Conservation (phyloP, 2,113 vertebrate genomes). For the Bubo scandiacus region DNA sequence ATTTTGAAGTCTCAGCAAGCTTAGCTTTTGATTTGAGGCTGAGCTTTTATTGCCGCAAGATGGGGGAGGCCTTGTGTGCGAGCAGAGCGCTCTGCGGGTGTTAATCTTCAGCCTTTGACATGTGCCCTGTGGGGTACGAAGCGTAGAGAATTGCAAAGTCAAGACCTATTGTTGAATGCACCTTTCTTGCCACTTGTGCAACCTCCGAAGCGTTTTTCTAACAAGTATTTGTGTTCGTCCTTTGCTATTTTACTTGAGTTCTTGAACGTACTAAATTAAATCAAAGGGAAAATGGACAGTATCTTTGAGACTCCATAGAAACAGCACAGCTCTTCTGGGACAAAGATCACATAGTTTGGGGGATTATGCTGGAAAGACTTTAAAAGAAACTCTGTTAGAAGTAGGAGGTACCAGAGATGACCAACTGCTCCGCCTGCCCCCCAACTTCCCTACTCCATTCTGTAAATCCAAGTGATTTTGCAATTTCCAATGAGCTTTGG, state of each 20-base stretch:
- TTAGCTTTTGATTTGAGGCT: neutral
- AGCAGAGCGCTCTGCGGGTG: neutral
- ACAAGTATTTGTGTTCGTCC: neutral
- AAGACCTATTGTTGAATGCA: neutral
- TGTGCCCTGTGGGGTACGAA: neutral
- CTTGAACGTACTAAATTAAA: neutral
- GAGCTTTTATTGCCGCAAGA: neutral
- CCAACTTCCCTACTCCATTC: neutral
- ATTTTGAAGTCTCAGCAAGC: conserved; percentile 25
- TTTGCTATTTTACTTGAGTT: neutral
- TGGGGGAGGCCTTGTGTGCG: neutral
- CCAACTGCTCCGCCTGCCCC: neutral
- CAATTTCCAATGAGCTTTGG: neutral
- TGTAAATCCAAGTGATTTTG: neutral
- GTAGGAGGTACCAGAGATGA: neutral
- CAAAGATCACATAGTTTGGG: conserved; percentile 23
- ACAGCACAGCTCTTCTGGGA: neutral
- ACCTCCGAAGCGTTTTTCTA: neutral
- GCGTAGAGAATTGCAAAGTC: neutral
- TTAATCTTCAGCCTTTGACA: conserved; percentile 28
- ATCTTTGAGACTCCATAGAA: neutral
- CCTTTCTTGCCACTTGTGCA: neutral
- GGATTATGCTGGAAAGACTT: conserved; percentile 20
- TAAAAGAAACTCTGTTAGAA: neutral
- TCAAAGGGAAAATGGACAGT: neutral